These are phyloP conservation scores for Orthonyx spaldingii DNA, from an alignment of 2,113 vertebrate genomes.

Conservation along the genomic window DNA sequence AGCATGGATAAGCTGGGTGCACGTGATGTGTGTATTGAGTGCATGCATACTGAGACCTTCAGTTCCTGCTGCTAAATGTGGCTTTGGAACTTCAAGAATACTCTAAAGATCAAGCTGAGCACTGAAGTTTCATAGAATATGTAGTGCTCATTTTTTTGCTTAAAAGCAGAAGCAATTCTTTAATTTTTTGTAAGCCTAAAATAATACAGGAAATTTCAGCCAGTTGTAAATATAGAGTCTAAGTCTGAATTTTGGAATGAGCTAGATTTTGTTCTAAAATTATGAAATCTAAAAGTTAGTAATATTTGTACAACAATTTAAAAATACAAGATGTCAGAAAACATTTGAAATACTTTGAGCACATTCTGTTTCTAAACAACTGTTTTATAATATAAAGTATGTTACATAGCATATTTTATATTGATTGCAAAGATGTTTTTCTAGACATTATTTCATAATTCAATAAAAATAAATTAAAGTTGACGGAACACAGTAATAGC, in stretches of 20 bases:
- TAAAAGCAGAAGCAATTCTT: not conserved
- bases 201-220: not conserved
- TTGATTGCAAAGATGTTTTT: not conserved
- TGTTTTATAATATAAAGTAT: not conserved
- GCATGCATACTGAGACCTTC: not conserved
- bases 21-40: fast-evolving
- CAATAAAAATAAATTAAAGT: not conserved
- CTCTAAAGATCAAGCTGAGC: not conserved
- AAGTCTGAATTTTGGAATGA: not conserved
- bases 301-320: not conserved
- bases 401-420: not conserved
- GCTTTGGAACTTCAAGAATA: not conserved
- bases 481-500: not conserved
- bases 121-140: not conserved
- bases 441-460: not conserved
- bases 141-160: not conserved
- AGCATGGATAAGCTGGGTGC: not conserved
- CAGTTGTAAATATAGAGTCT: not conserved
- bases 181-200: not conserved
- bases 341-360: not conserved
- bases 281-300: not conserved
- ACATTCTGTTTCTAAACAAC: not conserved
- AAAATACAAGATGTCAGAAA: not conserved
- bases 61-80: not conserved
- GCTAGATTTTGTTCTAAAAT: not conserved